Base-by-base conservation (phyloP, 2,113 vertebrate genomes). In the Saguinus midas region DNA sequence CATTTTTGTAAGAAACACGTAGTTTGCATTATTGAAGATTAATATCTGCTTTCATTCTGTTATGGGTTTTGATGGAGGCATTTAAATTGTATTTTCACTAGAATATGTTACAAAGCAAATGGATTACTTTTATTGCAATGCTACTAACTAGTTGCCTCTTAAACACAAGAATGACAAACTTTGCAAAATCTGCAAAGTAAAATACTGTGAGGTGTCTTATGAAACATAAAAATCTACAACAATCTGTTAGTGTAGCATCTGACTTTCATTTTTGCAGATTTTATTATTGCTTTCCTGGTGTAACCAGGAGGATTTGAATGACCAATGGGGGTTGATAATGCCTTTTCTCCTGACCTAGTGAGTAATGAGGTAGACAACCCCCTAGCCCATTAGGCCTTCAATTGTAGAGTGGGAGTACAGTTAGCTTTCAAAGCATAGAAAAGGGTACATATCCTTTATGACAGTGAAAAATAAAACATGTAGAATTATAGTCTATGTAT, bases 231-330 rank as follows among this genome's bases (percentile, higher is more conserved):
- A 25, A 40, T 68, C 55, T 50, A 52, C 83, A 96, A 81, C 27
- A 97, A 78, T 11, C 82, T 95, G 85, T 96, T 98, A 93, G 90
- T 86, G 88, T 93, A 95, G n/a, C 17, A 94, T 57, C 48, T 97
- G 98, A 98, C 98, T 99, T 98, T 98, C 97, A 96, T 98, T 96
- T 98, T 98, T 98, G 91, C 85, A 85, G 58, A 98, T 98, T 98
- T 98, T 96, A 97, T 98, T 97, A 96, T 87, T 98, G 97, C 48
- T 98, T 99, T 98, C 98, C 98, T 98, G 98, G 98, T 98, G 96
- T 98, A 98, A 98, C 98, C 98, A 98, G 90, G 87, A 98, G 97
- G 95, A 98, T 98, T 99, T 98, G 99, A 99, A 98, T 98, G 98
- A 98, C 98, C 98, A 97, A 66, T 97, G 83, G 97, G 98, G 98